Evolutionary conservation across 2,888 invertebrate species (phyloP), one percentile per base, ranked within the genome.

Genomic region (Ptilodon capucinus): DNA sequence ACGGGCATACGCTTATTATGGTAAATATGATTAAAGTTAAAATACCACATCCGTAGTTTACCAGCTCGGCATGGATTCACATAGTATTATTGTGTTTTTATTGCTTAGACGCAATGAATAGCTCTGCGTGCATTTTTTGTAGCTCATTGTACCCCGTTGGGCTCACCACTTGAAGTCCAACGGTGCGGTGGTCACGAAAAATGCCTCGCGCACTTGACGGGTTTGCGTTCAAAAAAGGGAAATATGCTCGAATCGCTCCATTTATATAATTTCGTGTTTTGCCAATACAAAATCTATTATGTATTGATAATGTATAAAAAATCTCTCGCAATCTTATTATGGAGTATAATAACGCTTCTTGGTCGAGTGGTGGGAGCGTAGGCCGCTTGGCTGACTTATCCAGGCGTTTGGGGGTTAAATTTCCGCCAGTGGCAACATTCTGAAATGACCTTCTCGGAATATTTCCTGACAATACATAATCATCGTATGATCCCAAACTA

Each of bases 91-190:
- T 83, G 79, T 91, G 87, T 90, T 90, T 91, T 90, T 82, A 81
- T 90, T 84, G 84, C 82, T 76, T 74, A 68, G 72, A 62, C 67
- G 64, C 68, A 68, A 71, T 87, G 86, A 88, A 89, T 88, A 71
- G 84, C 88, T 19, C 90, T 76, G 87, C 88, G 73, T 88, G 90
- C 79, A 75, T 86, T 88, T 86, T 84, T 86, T 79, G 71, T 43
- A 66, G 55, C 69, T 62, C 42, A 61, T 60, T 81, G 88, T 88
- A 79, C 85, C 50, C 68, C 44, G 60, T 55, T 58, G 56, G 66
- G 60, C 47, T 60, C 66, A 68, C 60, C 87, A 86, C 90, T 90
- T 84, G 71, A 90, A 76, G 76, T 69, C 71, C 60, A 78, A 85
- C 83, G 90, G 75, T 85, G 80, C 71, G 78, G 80, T 87, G 86